Conservation (phyloP, 2,113 vertebrate genomes). For the Leptobrachium leishanense region DNA sequence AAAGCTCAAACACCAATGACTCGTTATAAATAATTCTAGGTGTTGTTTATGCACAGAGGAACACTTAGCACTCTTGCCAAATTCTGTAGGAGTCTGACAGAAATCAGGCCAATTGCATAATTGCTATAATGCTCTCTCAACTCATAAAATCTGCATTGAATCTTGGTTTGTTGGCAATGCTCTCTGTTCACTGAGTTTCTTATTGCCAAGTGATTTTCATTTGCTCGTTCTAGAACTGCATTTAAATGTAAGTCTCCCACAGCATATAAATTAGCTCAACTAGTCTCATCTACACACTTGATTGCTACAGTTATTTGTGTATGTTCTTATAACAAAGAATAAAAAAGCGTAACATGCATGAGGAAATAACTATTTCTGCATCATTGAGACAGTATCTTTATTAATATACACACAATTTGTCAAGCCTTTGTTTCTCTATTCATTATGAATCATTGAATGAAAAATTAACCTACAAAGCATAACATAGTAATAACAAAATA, state of each 20-base stretch:
- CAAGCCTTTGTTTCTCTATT: background rate
- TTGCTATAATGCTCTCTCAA: slow-evolving; percentile 42
- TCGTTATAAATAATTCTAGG: slow-evolving; percentile 53
- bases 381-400: background rate
- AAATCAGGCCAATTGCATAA: slow-evolving; percentile 58
- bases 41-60: slow-evolving; percentile 48
- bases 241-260: slow-evolving; percentile 67
- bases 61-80: slow-evolving; percentile 40
- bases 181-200: slow-evolving; percentile 74
- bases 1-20: slow-evolving; percentile 44
- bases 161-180: slow-evolving; percentile 54
- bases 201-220: slow-evolving; percentile 73
- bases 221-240: slow-evolving; percentile 64
- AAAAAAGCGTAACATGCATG: slow-evolving; percentile 3
- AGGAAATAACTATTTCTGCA: background rate
- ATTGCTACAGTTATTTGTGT: slow-evolving; percentile 45
- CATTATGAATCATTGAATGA: background rate
- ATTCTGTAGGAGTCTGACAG: slow-evolving; percentile 50
- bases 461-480: background rate
- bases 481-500: too few species aligned
- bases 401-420: background rate
- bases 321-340: slow-evolving; percentile 39
- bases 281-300: background rate
- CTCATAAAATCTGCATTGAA: slow-evolving; percentile 47
- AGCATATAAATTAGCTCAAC: slow-evolving; percentile 21